Base-by-base conservation (phyloP, 2,888 invertebrate species). In the Melinopterus prodromus region DNA sequence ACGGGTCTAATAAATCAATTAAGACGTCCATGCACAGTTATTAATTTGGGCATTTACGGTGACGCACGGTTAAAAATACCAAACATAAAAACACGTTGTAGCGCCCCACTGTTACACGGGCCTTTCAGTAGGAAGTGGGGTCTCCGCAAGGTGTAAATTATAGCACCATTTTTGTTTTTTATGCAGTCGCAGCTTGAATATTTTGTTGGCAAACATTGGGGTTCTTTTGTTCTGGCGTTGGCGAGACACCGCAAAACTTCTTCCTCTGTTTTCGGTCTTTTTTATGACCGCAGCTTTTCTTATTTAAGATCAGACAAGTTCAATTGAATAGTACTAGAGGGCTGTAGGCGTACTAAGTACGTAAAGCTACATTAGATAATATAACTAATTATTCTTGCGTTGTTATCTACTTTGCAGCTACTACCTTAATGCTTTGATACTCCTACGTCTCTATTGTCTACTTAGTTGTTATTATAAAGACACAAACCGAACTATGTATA, bases 91-190 rank as follows among this genome's bases (percentile, higher is more conserved):
- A 53, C 53, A 53, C 53, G 53, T 12, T 53, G 53, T 53, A 53
- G 53, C 53, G 53, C 53, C 53, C 53, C 53, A 53, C 53, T 53
- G 53, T 53, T 26, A 26, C 26, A 26, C 3, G 3, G 26, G 53
- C 53, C 53, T 26, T 26, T 26, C 26, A 12, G 53, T 53, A 53
- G 53, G 53, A 53, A 53, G 53, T 53, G 53, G 53, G 12, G 53
- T 53, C 9, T 83, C 84, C 82, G 82, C 82, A 80, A 86, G 85
- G 86, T 86, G 85, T 86, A 85, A 86, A 86, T 86, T 86, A 86
- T 86, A 85, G 84, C 83, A 80, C 84, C 81, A 82, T 85, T 84
- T 85, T 85, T 84, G 85, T 86, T 86, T 85, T 86, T 85, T 85
- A 84, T 84, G 83, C 80, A 80, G 82, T 85, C 83, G 84, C 84